Evolutionary conservation across 2,113 vertebrate genomes (phyloP).

Genomic region (Phyllostomus hastatus): DNA sequence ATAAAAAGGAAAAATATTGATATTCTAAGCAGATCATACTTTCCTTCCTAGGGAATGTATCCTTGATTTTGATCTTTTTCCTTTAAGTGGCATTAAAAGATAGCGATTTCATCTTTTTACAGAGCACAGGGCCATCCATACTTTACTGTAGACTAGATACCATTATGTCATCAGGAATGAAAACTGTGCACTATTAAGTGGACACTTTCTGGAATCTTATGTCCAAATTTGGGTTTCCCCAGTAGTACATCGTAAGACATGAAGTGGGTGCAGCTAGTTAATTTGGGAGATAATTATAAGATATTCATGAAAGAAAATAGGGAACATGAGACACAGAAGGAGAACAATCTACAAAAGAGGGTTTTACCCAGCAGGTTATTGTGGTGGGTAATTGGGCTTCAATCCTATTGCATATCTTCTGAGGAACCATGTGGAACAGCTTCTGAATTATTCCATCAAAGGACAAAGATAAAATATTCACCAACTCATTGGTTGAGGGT

Average conservation of each 20-base stretch:
- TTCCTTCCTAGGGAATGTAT: neutral
- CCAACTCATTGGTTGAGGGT: neutral
- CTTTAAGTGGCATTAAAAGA: neutral
- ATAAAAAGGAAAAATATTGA: neutral
- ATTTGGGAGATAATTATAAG: neutral
- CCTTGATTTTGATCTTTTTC: neutral
- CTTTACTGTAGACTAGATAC: neutral
- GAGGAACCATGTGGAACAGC: neutral
- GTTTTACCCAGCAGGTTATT: neutral
- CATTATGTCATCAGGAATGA: constrained; percentile 16
- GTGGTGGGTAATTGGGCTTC: neutral
- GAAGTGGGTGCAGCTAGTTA: neutral
- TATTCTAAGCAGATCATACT: constrained; percentile 39
- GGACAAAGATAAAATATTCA: neutral
- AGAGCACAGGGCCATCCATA: neutral
- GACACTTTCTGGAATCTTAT: neutral
- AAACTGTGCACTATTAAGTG: neutral
- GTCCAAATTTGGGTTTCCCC: neutral
- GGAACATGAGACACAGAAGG: neutral
- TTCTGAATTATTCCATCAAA: constrained; percentile 2
- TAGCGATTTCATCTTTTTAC: constrained; percentile 9
- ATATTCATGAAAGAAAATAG: neutral
- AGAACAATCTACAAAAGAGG: neutral
- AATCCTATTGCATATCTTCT: neutral
- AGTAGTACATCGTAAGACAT: neutral